Base-by-base conservation (phyloP, 2,888 invertebrate species). In the Vanessa cardui region DNA sequence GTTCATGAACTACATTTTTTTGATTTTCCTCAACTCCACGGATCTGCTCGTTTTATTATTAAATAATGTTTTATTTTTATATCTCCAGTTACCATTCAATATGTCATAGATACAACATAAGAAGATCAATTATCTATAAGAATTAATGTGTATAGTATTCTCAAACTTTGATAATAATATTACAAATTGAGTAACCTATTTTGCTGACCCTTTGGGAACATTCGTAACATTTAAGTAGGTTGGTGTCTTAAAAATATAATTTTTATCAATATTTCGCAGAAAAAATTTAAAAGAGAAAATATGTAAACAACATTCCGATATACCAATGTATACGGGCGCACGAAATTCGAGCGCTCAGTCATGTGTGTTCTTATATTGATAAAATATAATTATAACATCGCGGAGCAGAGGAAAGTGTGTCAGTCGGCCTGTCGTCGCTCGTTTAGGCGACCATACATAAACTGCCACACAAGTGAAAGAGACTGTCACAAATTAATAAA, bases 301-400 rank as follows among this genome's bases (percentile, higher is more conserved):
- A 63, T 67, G 59, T 63, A 63, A 67, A 66, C 60, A 66, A 56
- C 54, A 66, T 66, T 66, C 60, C 60, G 60, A 61, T 66, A 61
- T 26, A 26, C 26, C 26, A 5, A 26, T 26, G 26, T 26, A 54
- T 54, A 54, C 31, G 54, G 54, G 54, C 52, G 47, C 46, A 59
- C 60, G 71, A 64, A 72, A 73, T 71, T 72, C 69, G 68, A 73
- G 65, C 72, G 66, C 69, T 64, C 67, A 70, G 70, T 72, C 76
- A 75, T 74, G 72, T 70, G 66, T 74, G 76, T 77, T 75, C 66
- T 72, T 69, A 72, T 77, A 78, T 78, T 76, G 80, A 82, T 82
- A 80, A 80, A 73, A 75, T 75, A 76, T 78, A 83, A 85, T 87
- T 87, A 87, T 86, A 88, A 86, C 83, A 85, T 82, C 79, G 77